phyloP scores from a whole-genome alignment of 2,797 vertebrate species.

The Halcyon smyrnensis region DNA sequence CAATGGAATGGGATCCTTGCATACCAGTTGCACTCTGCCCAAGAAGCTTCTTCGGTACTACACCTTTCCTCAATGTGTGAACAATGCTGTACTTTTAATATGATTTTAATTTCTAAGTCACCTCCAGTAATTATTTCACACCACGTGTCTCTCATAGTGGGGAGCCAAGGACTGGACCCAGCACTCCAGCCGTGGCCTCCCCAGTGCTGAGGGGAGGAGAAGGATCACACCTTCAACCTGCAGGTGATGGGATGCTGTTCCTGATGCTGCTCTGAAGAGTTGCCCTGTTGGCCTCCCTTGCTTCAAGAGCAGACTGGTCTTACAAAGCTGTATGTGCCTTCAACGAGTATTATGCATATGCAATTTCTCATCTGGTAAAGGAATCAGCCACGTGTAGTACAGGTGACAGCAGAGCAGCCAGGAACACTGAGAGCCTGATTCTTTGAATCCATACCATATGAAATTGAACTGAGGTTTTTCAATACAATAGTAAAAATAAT shows the following conservation, averaged over 20 bases:
- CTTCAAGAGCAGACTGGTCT: not conserved
- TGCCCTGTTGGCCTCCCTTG: not conserved
- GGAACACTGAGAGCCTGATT: not conserved
- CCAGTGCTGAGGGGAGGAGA: not conserved
- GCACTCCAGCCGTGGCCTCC: not conserved
- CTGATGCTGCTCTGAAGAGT: not conserved
- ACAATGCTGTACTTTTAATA: too few relatives aligned
- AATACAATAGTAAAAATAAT: not conserved
- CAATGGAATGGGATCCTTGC: too few relatives aligned
- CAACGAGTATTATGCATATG: rapidly evolving
- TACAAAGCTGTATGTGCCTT: not conserved
- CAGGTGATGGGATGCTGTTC: not conserved
- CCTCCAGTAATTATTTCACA: too few relatives aligned
- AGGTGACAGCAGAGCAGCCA: not conserved
- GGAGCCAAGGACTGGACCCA: not conserved
- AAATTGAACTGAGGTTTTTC: not conserved
- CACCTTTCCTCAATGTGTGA: too few relatives aligned
- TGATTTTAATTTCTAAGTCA: too few relatives aligned
- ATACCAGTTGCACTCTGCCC: too few relatives aligned
- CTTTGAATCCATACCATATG: not conserved
- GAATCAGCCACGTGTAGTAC: not conserved
- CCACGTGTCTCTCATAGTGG: too few relatives aligned
- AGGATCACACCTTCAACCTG: not conserved
- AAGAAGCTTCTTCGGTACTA: too few relatives aligned
- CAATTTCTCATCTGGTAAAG: not conserved